phyloP scores from a whole-genome alignment of 2,797 vertebrate species.

The Hephaestus fuliginosus region DNA sequence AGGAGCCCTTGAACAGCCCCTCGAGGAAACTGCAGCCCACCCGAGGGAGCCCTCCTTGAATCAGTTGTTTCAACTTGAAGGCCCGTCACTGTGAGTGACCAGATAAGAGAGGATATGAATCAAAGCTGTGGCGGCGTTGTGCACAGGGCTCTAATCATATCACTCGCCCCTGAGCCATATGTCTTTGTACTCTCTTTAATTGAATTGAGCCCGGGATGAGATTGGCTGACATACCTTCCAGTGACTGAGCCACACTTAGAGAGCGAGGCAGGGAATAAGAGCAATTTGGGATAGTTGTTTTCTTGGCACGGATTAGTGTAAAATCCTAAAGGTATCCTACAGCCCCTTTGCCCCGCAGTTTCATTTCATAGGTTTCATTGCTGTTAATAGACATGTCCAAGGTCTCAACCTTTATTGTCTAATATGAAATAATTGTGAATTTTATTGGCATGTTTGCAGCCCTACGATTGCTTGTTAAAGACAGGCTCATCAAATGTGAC shows the following conservation, averaged over 20 bases:
- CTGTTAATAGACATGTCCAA: conserved; percentile 1
- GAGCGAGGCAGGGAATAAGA: conserved; percentile 42
- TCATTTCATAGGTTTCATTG: conserved; percentile 24
- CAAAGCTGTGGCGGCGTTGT: conserved; percentile 67
- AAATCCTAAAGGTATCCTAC: conserved; percentile 32
- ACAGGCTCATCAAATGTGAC: conserved; percentile 50
- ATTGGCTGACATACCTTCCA: conserved; percentile 79
- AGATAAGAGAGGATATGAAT: conserved; percentile 76
- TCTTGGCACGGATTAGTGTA: conserved; percentile 44
- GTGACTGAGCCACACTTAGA: conserved; percentile 51
- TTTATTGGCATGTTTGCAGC: conserved; percentile 44
- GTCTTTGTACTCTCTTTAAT: conserved; percentile 84
- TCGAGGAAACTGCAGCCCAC: conserved; percentile 25
- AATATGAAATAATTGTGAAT: conserved; percentile 46
- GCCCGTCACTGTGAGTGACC: conserved; percentile 38
- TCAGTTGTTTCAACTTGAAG: conserved; percentile 33
- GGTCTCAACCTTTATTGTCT: conserved; percentile 35
- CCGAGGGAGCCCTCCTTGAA: conserved; percentile 41
- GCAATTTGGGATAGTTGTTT: conserved; percentile 54
- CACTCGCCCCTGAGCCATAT: conserved; percentile 74
- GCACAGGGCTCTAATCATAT: conserved; percentile 83
- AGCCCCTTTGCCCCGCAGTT: not conserved
- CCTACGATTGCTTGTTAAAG: conserved; percentile 26
- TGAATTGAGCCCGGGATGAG: conserved; percentile 79
- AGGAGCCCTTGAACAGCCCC: conserved; percentile 20